Conservation (phyloP, 2,113 vertebrate genomes). For the Pterocles orientalis region DNA sequence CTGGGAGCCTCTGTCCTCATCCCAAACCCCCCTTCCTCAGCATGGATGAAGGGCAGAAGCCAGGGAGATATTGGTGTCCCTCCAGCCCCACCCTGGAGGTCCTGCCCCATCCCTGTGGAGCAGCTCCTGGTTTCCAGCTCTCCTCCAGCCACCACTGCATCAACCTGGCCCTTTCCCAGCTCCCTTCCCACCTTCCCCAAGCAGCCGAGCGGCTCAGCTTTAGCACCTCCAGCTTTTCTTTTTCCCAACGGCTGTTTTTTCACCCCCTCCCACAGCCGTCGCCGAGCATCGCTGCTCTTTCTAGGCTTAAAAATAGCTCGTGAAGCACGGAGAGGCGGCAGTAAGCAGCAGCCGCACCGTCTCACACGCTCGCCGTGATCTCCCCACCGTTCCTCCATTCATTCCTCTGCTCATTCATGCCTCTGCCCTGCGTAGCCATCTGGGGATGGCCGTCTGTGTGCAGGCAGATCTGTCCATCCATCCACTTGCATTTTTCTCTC, state of each 20-base stretch:
- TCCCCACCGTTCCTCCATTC: neutral
- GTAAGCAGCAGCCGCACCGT: neutral
- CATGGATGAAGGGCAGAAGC: fast-evolving
- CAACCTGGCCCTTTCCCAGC: fast-evolving
- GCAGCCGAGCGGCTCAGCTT: neutral
- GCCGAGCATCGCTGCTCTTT: neutral
- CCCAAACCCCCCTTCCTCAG: neutral
- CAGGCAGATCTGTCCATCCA: fast-evolving
- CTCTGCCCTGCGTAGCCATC: fast-evolving
- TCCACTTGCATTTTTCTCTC: neutral
- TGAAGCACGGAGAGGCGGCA: neutral
- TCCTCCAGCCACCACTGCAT: neutral
- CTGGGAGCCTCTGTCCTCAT: neutral
- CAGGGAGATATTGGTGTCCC: neutral
- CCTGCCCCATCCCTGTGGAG: neutral
- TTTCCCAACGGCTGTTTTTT: neutral
- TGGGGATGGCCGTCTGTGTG: neutral
- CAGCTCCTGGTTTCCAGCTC: fast-evolving
- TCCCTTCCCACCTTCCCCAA: neutral
- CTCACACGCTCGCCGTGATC: neutral
- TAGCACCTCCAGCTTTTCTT: neutral
- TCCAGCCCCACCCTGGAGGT: fast-evolving
- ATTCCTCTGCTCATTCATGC: constrained; percentile 22
- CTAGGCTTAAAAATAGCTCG: neutral
- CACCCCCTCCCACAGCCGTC: neutral